These are phyloP conservation scores for Meliscaeva auricollis DNA, from an alignment of 2,888 invertebrate genomes.

Conservation along the genomic window DNA sequence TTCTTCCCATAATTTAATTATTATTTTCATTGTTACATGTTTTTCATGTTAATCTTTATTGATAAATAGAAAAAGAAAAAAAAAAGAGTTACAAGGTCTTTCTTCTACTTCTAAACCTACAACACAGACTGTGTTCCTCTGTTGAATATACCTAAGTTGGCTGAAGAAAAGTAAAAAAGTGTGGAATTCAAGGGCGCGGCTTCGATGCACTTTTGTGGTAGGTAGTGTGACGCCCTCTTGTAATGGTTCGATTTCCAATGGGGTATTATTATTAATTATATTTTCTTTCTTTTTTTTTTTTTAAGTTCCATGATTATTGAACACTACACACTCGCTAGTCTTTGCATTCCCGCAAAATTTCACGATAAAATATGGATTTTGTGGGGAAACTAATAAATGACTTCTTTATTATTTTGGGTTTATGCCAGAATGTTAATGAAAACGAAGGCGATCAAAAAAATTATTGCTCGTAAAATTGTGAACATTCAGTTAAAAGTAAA, in stretches of 20 bases:
- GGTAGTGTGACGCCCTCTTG: constrained; percentile 21
- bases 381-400: neutral
- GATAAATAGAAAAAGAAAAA: neutral
- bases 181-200: constrained; percentile 72
- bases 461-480: no score
- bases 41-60: constrained; percentile 7
- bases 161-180: constrained; percentile 15
- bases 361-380: neutral
- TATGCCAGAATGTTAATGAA: neutral
- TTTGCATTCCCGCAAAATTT: neutral
- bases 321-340: neutral
- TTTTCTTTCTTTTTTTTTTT: neutral
- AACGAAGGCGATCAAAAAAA: neutral
- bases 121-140: constrained; percentile 16
- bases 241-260: constrained; percentile 9
- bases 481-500: no score
- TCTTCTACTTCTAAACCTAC: neutral
- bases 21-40: neutral
- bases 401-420: neutral
- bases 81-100: constrained; percentile 23
- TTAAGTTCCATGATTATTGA: neutral
- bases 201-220: constrained; percentile 54
- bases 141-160: constrained; percentile 31
- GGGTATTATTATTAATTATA: neutral
- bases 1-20: constrained; percentile 12